phyloP scores from a whole-genome alignment of 2,888 invertebrate species.

The Euzetes globulus region DNA sequence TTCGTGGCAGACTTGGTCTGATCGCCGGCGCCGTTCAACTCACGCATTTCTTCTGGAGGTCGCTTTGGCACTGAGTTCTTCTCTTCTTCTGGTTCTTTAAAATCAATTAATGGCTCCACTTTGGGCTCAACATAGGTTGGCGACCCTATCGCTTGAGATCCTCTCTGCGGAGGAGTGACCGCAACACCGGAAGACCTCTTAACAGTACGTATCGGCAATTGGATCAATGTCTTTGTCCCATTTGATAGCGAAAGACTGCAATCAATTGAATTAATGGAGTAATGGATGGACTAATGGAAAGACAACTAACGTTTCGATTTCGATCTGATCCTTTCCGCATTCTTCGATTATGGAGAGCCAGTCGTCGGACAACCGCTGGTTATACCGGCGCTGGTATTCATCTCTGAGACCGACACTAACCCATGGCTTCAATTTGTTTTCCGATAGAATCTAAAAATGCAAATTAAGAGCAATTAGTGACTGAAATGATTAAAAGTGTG shows the following conservation, averaged over 20 bases:
- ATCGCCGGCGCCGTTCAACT: no score
- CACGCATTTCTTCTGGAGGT: no score
- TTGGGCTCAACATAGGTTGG: no score
- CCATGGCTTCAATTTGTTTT: constrained; percentile 1
- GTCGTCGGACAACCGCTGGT: background rate
- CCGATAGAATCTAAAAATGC: background rate
- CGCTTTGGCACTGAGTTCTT: no score
- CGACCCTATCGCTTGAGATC: background rate
- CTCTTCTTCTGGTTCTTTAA: background rate
- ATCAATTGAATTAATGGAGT: background rate
- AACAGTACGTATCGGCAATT: background rate
- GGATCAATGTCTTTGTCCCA: background rate
- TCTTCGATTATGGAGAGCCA: background rate
- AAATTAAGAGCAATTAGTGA: background rate
- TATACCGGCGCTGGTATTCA: background rate
- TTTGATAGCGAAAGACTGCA: background rate
- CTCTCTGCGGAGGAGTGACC: background rate
- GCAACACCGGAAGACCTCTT: no score
- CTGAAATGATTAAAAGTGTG: no score
- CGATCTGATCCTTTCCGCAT: background rate
- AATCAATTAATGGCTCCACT: no score
- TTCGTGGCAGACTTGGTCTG: background rate
- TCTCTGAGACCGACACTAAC: background rate
- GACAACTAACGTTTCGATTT: background rate
- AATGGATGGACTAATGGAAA: background rate